A percentile compares a stretch with the other conserved stretches of the same genome.
Evolutionary conservation across 2,797 vertebrate genomes (phyloP).

Genomic region (Craterocephalus amniculus): DNA sequence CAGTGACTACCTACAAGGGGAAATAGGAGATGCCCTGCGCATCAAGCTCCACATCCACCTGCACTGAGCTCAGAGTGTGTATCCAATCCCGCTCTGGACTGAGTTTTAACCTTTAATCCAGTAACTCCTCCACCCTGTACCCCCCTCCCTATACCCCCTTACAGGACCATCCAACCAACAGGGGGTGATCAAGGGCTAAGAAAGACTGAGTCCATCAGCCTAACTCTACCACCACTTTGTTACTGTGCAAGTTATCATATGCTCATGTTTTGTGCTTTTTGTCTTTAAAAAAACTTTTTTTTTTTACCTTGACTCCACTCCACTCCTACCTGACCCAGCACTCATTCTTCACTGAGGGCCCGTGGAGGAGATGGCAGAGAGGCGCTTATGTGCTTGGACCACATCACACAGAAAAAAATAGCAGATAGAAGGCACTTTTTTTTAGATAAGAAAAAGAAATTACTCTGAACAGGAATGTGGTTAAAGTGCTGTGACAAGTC

Average conservation of each 20-base stretch:
- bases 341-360: constrained; percentile 53
- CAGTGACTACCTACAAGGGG: constrained; percentile 88
- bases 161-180: constrained; percentile 61
- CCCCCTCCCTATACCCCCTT: constrained; percentile 8
- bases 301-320: constrained; percentile 48
- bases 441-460: constrained; percentile 20
- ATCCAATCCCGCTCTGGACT: constrained; percentile 66
- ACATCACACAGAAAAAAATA: constrained; percentile 24
- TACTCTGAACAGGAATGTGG: constrained; percentile 17
- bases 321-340: constrained; percentile 48
- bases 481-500: constrained; percentile 61
- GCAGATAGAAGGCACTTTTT: constrained; percentile 62
- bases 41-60: constrained; percentile 92
- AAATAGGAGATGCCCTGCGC: constrained; percentile 87
- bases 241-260: constrained; percentile 76
- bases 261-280: constrained; percentile 58
- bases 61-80: constrained; percentile 79
- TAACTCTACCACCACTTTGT: constrained; percentile 77
- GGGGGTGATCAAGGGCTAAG: constrained; percentile 62
- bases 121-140: constrained; percentile 31
- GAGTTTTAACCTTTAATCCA: constrained; percentile 59
- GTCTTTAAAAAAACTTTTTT: constrained; percentile 25
- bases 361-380: constrained; percentile 73
- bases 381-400: constrained; percentile 65
- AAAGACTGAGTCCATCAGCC: constrained; percentile 80